Base-by-base conservation (phyloP, 2,797 vertebrate genomes). In the Arremon brunneinucha region DNA sequence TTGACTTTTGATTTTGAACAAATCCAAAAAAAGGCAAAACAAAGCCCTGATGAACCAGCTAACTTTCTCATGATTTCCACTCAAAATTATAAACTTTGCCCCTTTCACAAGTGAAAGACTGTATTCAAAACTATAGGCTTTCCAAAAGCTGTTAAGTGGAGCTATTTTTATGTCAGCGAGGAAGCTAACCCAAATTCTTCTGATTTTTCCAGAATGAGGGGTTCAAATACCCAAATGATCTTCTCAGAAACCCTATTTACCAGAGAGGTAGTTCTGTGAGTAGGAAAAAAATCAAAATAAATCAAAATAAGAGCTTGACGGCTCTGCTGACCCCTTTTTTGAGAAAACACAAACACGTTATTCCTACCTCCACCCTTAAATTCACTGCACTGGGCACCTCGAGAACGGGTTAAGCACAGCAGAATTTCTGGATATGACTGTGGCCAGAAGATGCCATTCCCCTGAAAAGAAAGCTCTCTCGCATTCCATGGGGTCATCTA, bases 11-110 rank as follows among this genome's bases (percentile, higher is more conserved):
- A 89, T 91, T 87, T 91, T 80, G 91, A 93, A 79, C 67, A 84
- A 94, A 84, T 89, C 87, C 57, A 84, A 84, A 88, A 90, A 87
- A 87, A 91, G n/a, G 64, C 87, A 93, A 96, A 96, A 82, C 67
- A 95, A 88, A 79, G 20, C 37, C 34, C 68, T 3, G 7, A 80
- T 7, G 28, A 86, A 95, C 35, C 52, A 71, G 65, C 63, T 87
- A 92, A 77, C 70, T 94, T 95, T 94, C 95, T 91, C 95, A 94
- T 76, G 92, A 50, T 96, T 90, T 95, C 85, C 83, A 95, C 91
- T 49, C 94, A 87, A 94, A 93, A 88, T 53, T 70, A 32, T 93
- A 84, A 97, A 97, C 91, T 94, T 89, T 96, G 63, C 60, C 85
- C 90, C 87, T 14, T 94, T 84, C 70, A 8, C 63, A 91, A 96